Percentiles rank a stretch among this genome's conserved stretches.
Conservation (phyloP, 2,797 vertebrate species). For the Ptychadena robeensis region DNA sequence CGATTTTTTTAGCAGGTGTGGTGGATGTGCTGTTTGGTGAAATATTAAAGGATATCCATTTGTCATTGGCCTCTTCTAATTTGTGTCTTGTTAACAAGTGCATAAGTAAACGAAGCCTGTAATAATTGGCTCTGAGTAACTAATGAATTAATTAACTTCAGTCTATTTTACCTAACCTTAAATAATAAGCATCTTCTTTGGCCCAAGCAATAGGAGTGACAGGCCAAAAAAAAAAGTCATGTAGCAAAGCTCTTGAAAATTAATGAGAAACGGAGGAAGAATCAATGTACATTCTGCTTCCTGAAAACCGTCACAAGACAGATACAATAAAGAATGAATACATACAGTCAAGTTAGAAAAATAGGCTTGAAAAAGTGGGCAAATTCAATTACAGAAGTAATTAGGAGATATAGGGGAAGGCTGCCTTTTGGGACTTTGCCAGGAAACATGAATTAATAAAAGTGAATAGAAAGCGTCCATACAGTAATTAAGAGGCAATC, state of each 20-base stretch:
- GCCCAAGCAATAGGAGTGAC: conserved; percentile 80
- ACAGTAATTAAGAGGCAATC: conserved; percentile 99
- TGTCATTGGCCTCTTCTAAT: conserved; percentile 80
- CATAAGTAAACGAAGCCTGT: conserved; percentile 82
- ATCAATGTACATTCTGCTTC: conserved; percentile 89
- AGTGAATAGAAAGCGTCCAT: conserved; percentile 92
- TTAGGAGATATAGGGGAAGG: conserved; percentile 99
- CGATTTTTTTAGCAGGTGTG: conserved; percentile 30
- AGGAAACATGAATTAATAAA: conserved; percentile 99
- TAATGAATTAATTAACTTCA: conserved; percentile 98
- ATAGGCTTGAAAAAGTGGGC: conserved; percentile 98
- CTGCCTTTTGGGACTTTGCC: conserved; percentile 93
- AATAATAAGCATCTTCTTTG: conserved; percentile 81
- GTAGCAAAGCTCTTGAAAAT: conserved; percentile 88
- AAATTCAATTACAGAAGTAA: conserved; percentile 99
- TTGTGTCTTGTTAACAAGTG: conserved; percentile 83
- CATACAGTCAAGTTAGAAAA: conserved; percentile 98
- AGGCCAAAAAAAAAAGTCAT: conserved; percentile 85
- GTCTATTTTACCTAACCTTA: conserved; percentile 85
- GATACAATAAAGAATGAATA: conserved; percentile 98
- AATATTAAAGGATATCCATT: conserved; percentile 78
- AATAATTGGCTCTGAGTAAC: conserved; percentile 91
- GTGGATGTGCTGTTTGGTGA: conserved; percentile 69
- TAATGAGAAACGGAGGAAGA: conserved; percentile 90
- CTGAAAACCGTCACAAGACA: conserved; percentile 91